Conservation (phyloP, 2,797 vertebrate species). For the Xiphorhynchus erythropygius region DNA sequence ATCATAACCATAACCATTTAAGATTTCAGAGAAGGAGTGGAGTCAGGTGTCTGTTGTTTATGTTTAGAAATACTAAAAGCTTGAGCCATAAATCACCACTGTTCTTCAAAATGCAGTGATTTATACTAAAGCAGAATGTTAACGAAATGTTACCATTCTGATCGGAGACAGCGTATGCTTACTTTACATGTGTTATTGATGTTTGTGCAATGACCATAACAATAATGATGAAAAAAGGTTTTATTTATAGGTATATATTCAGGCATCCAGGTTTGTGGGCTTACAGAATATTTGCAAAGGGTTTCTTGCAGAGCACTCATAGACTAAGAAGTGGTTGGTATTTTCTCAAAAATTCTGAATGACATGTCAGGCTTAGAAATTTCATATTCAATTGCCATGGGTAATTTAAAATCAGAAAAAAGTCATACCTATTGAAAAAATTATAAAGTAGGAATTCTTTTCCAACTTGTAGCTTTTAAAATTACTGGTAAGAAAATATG, state of each 20-base stretch:
- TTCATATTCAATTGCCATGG: fast-evolving
- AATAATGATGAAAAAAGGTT: background rate
- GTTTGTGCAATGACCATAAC: background rate
- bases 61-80: background rate
- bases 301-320: background rate
- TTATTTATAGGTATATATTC: background rate
- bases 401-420: background rate
- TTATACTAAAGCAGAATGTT: background rate
- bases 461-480: background rate
- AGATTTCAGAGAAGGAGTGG: background rate
- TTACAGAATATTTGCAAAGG: background rate
- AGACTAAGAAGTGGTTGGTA: background rate
- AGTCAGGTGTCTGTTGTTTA: background rate
- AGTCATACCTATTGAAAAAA: background rate
- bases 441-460: background rate
- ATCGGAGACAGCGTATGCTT: background rate
- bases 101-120: background rate
- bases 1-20: background rate
- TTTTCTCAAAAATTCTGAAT: background rate
- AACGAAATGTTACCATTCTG: background rate
- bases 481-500: background rate
- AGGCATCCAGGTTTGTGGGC: background rate
- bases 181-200: background rate
- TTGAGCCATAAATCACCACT: background rate
- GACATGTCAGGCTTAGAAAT: background rate